Evolutionary conservation across 2,113 vertebrate species (phyloP), one percentile per base, ranked within the genome.

Genomic region (Gnathochromis pfefferi): DNA sequence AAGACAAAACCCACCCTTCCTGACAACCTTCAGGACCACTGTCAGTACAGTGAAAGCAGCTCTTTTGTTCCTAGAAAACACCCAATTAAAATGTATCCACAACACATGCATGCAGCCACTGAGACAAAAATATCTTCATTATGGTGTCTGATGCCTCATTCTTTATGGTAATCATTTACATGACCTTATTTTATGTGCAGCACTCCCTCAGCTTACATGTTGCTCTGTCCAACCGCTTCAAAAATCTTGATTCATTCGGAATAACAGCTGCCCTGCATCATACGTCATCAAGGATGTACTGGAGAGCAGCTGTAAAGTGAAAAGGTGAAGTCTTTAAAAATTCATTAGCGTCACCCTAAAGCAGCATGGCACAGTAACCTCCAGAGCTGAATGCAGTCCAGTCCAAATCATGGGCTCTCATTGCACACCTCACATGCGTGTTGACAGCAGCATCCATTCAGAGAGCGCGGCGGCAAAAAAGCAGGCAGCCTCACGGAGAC

Each of bases 31-130:
- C 86, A 87, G 55, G 35, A 57, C 21, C 47, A 0, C 82, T 75
- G 88, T 80, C 80, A 70, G 40, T 14, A 7, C 80, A 83, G 63
- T 54, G 75, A 82, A 85, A 86, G 35, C 85, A 1, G 81, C 87
- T 92, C 90, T 92, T 91, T 95, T 93, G 89, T 93, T 91, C 85
- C 87, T 65, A 19, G 86, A 88, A 84, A 92, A 88, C 75, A 90
- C 23, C 79, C 73, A 88, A 75, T 86, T 83, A 73, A 80, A 88
- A 86, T 65, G 54, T 68, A 14, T 70, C 65, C 60, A 7, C 85
- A 84, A 60, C 90, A 87, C 47, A 47, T 81, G 84, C 35, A 79
- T 80, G 88, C 85, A 57, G 83, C 89, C 33, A 57, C 68, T 23
- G 83, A 83, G 42, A 33, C 80, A 57, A 63, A 89, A 45, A 35